Conservation (phyloP, 2,113 vertebrate species). For the Gambusia affinis region DNA sequence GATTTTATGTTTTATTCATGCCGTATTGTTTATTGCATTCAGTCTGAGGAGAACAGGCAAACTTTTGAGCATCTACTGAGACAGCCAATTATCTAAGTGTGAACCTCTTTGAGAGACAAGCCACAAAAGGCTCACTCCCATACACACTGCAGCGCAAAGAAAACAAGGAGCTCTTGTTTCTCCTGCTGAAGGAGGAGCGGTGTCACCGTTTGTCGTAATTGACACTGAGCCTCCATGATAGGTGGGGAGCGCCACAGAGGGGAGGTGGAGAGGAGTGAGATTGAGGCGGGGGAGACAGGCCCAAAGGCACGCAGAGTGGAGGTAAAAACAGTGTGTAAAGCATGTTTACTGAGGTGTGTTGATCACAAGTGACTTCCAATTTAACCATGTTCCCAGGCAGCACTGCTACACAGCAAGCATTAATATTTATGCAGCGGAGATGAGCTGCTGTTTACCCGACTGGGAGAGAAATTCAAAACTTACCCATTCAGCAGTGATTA, state of each 20-base stretch:
- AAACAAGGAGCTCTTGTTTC: constrained; percentile 46
- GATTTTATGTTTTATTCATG: constrained; percentile 74
- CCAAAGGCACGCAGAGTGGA: constrained; percentile 29
- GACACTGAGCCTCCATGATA: constrained; percentile 49
- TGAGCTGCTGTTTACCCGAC: background rate
- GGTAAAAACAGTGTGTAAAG: constrained; percentile 19
- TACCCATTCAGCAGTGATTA: background rate
- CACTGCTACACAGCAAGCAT: background rate
- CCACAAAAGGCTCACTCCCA: no score
- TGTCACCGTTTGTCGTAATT: constrained; percentile 60
- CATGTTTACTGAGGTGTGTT: constrained; percentile 29
- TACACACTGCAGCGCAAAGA: no score
- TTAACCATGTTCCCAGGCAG: constrained; percentile 26
- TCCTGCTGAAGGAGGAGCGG: constrained; percentile 14
- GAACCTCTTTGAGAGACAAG: no score
- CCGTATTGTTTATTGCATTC: constrained; percentile 62
- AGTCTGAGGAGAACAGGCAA: constrained; percentile 39
- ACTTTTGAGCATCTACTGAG: constrained; percentile 51
- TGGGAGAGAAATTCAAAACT: background rate
- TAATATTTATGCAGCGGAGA: background rate
- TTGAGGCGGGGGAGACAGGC: constrained; percentile 4
- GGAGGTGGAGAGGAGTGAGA: constrained; percentile 24
- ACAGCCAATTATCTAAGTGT: constrained; percentile 68
- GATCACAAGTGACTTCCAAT: constrained; percentile 41
- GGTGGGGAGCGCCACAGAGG: constrained; percentile 31